Evolutionary conservation across 2,888 invertebrate species (phyloP).

Genomic region (Idaea aversata): DNA sequence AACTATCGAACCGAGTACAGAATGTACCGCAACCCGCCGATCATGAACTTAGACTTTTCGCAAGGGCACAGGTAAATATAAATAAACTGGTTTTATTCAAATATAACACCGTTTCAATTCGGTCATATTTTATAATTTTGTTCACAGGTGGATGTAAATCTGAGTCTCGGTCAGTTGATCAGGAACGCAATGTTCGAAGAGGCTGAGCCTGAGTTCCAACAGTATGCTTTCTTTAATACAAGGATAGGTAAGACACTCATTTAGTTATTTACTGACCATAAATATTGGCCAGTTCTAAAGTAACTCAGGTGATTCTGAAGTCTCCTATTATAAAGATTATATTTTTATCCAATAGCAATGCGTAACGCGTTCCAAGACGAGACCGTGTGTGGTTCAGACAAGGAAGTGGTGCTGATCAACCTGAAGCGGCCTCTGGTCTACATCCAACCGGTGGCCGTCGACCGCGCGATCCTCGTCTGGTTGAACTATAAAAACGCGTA

Average conservation of each 20-base stretch:
- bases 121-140: background rate
- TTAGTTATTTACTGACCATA: background rate
- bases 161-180: conserved; percentile 96
- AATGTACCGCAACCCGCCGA: conserved; percentile 90
- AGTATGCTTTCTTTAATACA: conserved; percentile 98
- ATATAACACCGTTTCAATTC: no score
- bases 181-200: conserved; percentile 98
- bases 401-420: conserved; percentile 93
- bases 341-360: conserved; percentile 63
- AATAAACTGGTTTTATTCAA: no score
- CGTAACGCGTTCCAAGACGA: conserved; percentile 94
- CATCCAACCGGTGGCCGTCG: conserved; percentile 98
- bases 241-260: conserved; percentile 83
- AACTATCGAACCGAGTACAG: conserved; percentile 96
- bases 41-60: conserved; percentile 87
- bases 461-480: conserved; percentile 99
- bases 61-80: conserved; percentile 71
- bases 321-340: background rate
- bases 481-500: conserved; percentile 99
- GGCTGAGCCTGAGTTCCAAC: conserved; percentile 98
- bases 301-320: no score
- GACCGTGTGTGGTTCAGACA: conserved; percentile 90
- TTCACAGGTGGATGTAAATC: conserved; percentile 91
- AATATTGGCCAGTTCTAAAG: background rate
- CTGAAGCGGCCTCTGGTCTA: conserved; percentile 96